phyloP scores from a whole-genome alignment of 2,888 invertebrate genomes.

The Eupsilia transversa region DNA sequence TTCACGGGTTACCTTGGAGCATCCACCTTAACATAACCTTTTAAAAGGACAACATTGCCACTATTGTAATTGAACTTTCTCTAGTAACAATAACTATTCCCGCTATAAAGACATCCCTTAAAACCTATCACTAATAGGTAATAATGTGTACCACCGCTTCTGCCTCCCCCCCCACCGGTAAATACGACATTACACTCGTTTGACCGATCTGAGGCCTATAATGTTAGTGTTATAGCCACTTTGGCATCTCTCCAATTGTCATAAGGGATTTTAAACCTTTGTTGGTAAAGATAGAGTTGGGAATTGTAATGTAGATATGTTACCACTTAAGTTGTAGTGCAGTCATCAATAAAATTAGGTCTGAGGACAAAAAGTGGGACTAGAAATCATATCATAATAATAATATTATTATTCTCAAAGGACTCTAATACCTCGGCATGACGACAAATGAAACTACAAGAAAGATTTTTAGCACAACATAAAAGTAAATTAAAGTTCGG shows the following conservation, averaged over 20 bases:
- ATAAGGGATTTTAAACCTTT: conserved; percentile 38
- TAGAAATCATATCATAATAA: not conserved
- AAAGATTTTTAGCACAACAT: not conserved
- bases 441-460: not conserved
- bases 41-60: no score
- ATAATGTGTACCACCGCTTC: conserved; percentile 57
- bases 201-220: conserved; percentile 64
- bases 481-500: not conserved
- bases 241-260: conserved; percentile 35
- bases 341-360: conserved; percentile 32
- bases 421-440: not conserved
- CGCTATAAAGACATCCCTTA: conserved; percentile 28
- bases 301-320: not conserved
- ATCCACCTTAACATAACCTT: no score
- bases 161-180: conserved; percentile 53
- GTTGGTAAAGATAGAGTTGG: not conserved
- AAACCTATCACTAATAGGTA: conserved; percentile 55
- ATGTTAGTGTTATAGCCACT: conserved; percentile 55
- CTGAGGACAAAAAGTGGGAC: no score
- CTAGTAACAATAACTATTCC: no score
- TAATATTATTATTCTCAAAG: not conserved
- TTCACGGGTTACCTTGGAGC: no score
- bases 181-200: conserved; percentile 62
- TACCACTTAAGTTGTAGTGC: conserved; percentile 24
- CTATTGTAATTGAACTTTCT: no score